Evolutionary conservation across 2,797 vertebrate genomes (phyloP), one percentile per base, ranked within the genome.

Genomic region (Decapterus maruadsi): DNA sequence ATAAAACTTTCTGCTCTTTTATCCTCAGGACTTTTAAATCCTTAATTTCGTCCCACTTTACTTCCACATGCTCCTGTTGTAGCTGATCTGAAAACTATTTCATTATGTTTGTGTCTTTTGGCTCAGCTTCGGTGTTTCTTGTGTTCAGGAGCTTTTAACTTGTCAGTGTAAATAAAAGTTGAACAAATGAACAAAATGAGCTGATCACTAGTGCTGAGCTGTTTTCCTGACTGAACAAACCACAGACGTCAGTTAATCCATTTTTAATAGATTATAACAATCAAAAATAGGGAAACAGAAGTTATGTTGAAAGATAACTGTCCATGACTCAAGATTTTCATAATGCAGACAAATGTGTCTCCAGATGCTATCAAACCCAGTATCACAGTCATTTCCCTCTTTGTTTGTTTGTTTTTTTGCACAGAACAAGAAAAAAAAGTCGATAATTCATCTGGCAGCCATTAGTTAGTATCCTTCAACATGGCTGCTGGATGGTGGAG

Each of bases 261-360:
- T 77, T 84, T 92, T 93, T 91, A 90, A 90, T 93, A 83, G 81
- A 77, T 86, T 55, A 83, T 80, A 90, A 90, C 75, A 83, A 86
- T 85, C 75, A 84, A 85, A 87, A 83, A 86, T 8, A 81, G 20
- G 66, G 8, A 75, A 78, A 73, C 55, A 73, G 79, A 57, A 76
- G 79, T 79, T 80, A 63, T 78, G 74, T 59, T 61, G 22, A 80
- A 76, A 79, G 64, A 64, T 17, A 64, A 71, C 31, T 12, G 61
- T 64, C 75, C 48, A 72, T 38, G 75, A 84, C 42, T 82, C 43
- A 61, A 43, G 20, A 56, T 63, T 74, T 82, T 34, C 42, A 72
- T 72, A 68, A 82, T 72, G 69, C 40, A 82, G 72, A 75, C 45
- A 38, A 65, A 58, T 42, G 43, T 20, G n/a, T 13, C 34, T 57